Evolutionary conservation across 2,797 vertebrate genomes (phyloP).

Genomic region (Bovichtus diacanthus): DNA sequence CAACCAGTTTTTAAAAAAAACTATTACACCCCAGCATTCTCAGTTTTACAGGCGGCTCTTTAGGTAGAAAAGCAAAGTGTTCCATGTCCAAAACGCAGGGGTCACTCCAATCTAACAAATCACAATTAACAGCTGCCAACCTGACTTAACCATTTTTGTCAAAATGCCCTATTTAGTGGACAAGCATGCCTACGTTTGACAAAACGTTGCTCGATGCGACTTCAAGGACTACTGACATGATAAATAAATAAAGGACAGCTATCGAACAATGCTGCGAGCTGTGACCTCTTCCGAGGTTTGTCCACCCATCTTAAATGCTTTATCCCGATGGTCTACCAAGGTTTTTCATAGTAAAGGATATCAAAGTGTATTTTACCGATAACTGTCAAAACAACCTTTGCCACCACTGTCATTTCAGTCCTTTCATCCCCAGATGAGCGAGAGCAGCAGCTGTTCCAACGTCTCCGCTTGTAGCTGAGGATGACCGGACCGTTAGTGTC

Average conservation of each 20-base stretch:
- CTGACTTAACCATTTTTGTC: not conserved
- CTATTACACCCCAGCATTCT: too few species aligned
- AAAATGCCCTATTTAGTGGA: not conserved
- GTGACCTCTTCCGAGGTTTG: conserved; percentile 1
- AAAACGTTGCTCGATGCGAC: not conserved
- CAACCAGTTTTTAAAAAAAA: not conserved
- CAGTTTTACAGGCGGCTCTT: not conserved
- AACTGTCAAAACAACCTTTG: conserved; percentile 11
- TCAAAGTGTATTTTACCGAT: conserved; percentile 8
- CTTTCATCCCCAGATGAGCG: conserved; percentile 45
- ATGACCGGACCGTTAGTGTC: conserved; percentile 47
- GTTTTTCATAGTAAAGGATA: not conserved
- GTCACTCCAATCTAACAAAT: not conserved
- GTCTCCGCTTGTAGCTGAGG: conserved; percentile 24
- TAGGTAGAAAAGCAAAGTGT: not conserved
- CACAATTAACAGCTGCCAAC: not conserved
- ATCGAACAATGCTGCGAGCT: not conserved
- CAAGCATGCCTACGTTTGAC: not conserved
- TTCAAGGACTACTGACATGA: not conserved
- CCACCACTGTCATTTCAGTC: conserved; percentile 37
- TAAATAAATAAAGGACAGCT: not conserved
- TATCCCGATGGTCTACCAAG: not conserved
- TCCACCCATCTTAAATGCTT: conserved; percentile 3
- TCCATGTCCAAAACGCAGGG: not conserved
- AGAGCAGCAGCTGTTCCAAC: conserved; percentile 34